These are phyloP conservation scores for Merops nubicus DNA, from an alignment of 2,113 vertebrate species.

Conservation along the genomic window DNA sequence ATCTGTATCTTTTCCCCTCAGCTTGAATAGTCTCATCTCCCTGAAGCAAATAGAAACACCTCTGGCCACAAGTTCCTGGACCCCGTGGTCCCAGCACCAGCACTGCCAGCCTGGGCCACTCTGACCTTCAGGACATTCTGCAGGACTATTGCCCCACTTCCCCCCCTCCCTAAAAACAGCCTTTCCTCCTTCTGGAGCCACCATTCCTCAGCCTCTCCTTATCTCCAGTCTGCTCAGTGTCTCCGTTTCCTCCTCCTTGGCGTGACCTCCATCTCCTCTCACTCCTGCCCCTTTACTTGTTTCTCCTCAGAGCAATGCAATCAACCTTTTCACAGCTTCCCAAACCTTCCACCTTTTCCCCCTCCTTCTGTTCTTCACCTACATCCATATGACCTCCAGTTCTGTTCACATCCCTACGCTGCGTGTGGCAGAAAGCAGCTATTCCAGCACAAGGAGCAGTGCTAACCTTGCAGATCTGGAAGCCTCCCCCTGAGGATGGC, in stretches of 20 bases:
- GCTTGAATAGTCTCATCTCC: background rate
- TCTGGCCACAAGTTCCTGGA: background rate
- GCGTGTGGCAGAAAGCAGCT: rapidly evolving
- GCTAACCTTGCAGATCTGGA: background rate
- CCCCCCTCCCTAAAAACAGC: background rate
- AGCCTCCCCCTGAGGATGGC: rapidly evolving
- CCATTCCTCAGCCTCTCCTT: rapidly evolving
- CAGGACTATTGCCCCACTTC: background rate
- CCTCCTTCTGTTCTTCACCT: background rate
- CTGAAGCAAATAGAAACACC: rapidly evolving
- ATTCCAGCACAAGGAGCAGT: background rate
- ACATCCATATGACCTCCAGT: background rate
- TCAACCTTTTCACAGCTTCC: rapidly evolving
- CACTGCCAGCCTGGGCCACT: rapidly evolving
- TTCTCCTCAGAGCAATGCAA: rapidly evolving
- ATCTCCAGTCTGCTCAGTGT: rapidly evolving
- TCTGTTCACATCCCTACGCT: too few species aligned
- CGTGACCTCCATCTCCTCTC: background rate
- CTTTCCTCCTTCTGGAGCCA: rapidly evolving
- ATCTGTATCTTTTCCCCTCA: background rate
- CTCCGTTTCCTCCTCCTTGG: background rate
- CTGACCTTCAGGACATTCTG: background rate
- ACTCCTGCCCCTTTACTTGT: background rate
- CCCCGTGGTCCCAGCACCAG: background rate
- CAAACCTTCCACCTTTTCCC: background rate